These are phyloP conservation scores for Magallana nippona DNA, from an alignment of 2,888 invertebrate species.

Conservation along the genomic window DNA sequence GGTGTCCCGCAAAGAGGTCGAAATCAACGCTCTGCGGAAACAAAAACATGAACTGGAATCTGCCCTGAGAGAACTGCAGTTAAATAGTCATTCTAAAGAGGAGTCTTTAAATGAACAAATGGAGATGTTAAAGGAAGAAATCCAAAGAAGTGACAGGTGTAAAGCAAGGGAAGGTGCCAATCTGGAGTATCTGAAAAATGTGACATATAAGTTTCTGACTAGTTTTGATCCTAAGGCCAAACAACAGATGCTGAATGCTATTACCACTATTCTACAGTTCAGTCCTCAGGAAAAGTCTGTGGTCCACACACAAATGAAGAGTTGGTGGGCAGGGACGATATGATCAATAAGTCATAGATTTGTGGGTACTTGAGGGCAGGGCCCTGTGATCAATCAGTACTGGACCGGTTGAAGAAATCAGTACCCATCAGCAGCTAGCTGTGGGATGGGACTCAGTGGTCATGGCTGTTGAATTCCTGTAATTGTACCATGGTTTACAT, in stretches of 20 bases:
- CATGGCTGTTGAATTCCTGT: not conserved
- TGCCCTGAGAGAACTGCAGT: conserved; percentile 82
- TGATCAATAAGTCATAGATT: not conserved
- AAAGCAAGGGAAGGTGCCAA: conserved; percentile 90
- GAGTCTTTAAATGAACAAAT: conserved; percentile 82
- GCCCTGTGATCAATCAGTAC: too few relatives aligned
- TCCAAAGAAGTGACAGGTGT: conserved; percentile 80
- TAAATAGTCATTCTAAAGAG: conserved; percentile 76
- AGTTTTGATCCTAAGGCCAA: conserved; percentile 86
- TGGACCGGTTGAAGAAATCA: too few relatives aligned
- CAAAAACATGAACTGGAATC: conserved; percentile 84
- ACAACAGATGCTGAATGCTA: conserved; percentile 93
- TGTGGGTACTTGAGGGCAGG: too few relatives aligned
- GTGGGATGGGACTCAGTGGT: too few relatives aligned
- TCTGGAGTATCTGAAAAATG: conserved; percentile 94
- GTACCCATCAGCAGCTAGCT: too few relatives aligned
- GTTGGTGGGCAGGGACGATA: conserved; percentile 61
- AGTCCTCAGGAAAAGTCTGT: conserved; percentile 86
- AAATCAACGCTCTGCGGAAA: conserved; percentile 87
- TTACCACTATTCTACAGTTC: conserved; percentile 91
- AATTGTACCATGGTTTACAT: not conserved
- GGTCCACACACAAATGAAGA: conserved; percentile 65
- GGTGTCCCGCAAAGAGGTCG: conserved; percentile 89
- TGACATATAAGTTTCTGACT: conserved; percentile 89
- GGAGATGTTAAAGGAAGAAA: conserved; percentile 82